Percentiles rank a stretch among this genome's conserved stretches.
These are phyloP conservation scores for Chaetophractus vellerosus DNA, from an alignment of 2,797 vertebrate species.

Conservation along the genomic window DNA sequence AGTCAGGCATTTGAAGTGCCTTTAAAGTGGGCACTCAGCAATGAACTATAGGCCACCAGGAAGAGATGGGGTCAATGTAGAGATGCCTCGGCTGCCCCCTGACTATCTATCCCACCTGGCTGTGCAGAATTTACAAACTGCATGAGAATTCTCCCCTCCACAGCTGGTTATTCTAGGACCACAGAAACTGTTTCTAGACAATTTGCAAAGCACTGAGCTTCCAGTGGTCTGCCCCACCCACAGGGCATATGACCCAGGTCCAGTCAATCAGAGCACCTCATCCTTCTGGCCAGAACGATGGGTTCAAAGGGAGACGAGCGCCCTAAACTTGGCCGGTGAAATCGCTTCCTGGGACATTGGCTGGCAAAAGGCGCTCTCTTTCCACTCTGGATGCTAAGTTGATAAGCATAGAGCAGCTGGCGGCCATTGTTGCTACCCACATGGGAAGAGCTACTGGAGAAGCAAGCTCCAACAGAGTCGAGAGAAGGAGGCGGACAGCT, in stretches of 20 bases:
- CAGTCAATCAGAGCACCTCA: background rate
- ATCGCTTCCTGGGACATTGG: background rate
- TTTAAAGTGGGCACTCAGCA: conserved; percentile 68
- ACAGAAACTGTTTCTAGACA: background rate
- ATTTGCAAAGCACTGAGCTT: background rate
- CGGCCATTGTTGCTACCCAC: fast-evolving
- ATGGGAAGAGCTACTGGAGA: background rate
- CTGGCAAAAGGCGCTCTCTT: too few species aligned
- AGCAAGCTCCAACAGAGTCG: background rate
- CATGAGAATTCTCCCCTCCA: conserved; percentile 6
- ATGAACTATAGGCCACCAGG: conserved; percentile 50
- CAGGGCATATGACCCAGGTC: background rate
- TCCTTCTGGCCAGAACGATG: background rate
- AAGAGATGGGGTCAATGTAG: conserved; percentile 43
- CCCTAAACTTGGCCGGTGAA: background rate
- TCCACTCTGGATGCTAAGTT: too few species aligned
- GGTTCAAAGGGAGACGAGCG: background rate
- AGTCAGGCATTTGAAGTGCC: conserved; percentile 33
- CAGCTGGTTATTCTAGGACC: too few species aligned
- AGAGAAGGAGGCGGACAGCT: background rate
- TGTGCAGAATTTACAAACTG: conserved; percentile 71
- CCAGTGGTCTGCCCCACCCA: background rate
- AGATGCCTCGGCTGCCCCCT: conserved; percentile 70
- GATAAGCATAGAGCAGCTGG: background rate
- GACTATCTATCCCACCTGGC: conserved; percentile 39